Conservation (phyloP, 2,113 vertebrate species). For the Chaenocephalus aceratus region DNA sequence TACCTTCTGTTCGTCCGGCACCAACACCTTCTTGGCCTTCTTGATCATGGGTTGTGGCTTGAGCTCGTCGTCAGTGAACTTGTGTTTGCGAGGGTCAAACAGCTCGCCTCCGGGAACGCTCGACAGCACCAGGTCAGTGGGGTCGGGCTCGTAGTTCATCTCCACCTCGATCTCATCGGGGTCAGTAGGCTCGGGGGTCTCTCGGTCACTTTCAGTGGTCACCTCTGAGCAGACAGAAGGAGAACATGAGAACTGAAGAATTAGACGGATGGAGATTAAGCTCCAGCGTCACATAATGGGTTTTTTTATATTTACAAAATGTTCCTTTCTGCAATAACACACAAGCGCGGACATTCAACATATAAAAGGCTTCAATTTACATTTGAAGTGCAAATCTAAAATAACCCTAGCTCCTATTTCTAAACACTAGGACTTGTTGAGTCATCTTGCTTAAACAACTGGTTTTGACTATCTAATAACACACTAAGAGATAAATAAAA, state of each 20-base stretch:
- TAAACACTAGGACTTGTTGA: not conserved
- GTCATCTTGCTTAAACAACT: not conserved
- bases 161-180: constrained; percentile 92
- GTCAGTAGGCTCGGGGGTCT: constrained; percentile 86
- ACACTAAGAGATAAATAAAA: not conserved
- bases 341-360: not conserved
- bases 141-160: constrained; percentile 94
- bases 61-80: constrained; percentile 94
- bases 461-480: not conserved
- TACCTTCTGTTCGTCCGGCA: constrained; percentile 96
- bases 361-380: not conserved
- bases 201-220: constrained; percentile 82
- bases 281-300: not conserved
- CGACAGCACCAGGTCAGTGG: constrained; percentile 94
- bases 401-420: not conserved
- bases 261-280: not conserved
- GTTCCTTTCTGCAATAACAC: not conserved
- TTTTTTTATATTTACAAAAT: not conserved
- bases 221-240: constrained; percentile 76
- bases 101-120: constrained; percentile 96
- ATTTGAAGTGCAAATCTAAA: not conserved
- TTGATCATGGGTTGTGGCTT: constrained; percentile 99
- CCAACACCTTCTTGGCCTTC: constrained; percentile 97
- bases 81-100: constrained; percentile 96
- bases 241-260: not conserved